Conservation (phyloP, 2,888 invertebrate genomes). For the Agrilus biguttatus region DNA sequence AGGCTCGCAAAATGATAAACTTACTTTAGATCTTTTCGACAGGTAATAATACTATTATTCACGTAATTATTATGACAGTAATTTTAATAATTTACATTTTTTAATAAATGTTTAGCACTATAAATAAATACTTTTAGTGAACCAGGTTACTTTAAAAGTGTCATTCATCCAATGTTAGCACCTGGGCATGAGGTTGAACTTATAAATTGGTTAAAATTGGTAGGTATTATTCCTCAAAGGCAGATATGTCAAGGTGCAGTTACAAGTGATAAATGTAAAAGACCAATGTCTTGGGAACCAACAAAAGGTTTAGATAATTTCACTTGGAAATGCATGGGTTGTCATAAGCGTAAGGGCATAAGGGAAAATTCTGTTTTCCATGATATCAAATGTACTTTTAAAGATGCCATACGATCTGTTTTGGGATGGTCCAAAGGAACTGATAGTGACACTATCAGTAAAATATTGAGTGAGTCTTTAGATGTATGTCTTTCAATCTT, state of each 20-base stretch:
- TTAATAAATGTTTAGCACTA: too few species aligned
- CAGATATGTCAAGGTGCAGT: conserved; percentile 26
- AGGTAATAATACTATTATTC: too few species aligned
- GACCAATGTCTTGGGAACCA: conserved; percentile 31
- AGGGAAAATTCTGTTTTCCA: conserved; percentile 43
- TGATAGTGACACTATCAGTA: conserved; percentile 35
- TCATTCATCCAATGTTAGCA: conserved; percentile 34
- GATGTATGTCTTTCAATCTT: not conserved
- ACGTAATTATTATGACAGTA: too few species aligned
- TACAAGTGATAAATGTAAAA: conserved; percentile 12
- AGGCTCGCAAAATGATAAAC: too few species aligned
- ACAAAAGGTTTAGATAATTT: conserved; percentile 36
- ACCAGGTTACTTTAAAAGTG: conserved; percentile 32
- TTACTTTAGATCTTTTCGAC: too few species aligned
- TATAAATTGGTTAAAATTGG: conserved; percentile 36
- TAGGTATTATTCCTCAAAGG: conserved; percentile 31
- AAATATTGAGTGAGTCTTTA: conserved; percentile 36
- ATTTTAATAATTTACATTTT: too few species aligned
- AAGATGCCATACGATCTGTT: conserved; percentile 43
- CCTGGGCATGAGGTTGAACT: conserved; percentile 38
- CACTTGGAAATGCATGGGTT: conserved; percentile 35
- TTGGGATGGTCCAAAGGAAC: conserved; percentile 52
- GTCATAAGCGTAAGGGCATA: conserved; percentile 32
- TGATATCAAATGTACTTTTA: conserved; percentile 46
- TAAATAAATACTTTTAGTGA: conserved; percentile 17